Percentiles rank a stretch among this genome's conserved stretches.
phyloP scores from a whole-genome alignment of 2,797 vertebrate species.

The Hapalemur alaotrensis region DNA sequence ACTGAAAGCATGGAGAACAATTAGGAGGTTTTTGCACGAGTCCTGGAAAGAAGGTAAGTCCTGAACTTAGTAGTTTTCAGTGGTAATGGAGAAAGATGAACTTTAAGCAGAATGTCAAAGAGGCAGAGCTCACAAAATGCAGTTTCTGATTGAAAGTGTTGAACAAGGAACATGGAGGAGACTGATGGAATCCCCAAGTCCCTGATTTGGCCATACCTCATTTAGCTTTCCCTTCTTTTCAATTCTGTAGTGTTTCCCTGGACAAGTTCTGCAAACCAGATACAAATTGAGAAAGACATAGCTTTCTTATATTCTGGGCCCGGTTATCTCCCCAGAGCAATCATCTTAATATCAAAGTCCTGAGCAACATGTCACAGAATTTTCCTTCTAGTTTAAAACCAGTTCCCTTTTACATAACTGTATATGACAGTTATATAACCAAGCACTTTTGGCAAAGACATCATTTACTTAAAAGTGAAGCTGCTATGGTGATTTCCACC shows the following conservation, averaged over 20 bases:
- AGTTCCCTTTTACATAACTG: slow-evolving; percentile 9
- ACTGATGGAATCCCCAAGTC: not conserved
- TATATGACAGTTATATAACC: not conserved
- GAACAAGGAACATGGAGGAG: not conserved
- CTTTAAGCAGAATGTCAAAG: not conserved
- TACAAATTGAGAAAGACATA: slow-evolving; percentile 10
- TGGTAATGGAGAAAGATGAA: not conserved
- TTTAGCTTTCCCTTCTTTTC: slow-evolving; percentile 30
- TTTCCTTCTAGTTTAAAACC: slow-evolving; percentile 26
- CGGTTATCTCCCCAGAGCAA: not conserved
- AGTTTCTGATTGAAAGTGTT: not conserved
- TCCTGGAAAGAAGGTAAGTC: not conserved
- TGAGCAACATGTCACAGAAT: not conserved
- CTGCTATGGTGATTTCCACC: not conserved
- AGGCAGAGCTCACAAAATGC: not conserved
- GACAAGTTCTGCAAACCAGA: not conserved
- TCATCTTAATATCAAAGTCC: not conserved
- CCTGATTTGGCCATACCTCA: not conserved
- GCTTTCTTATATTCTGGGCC: not conserved
- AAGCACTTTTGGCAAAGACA: not conserved
- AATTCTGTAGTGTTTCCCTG: not conserved
- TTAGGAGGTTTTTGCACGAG: not conserved
- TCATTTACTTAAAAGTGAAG: not conserved
- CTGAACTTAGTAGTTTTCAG: not conserved
- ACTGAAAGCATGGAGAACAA: not conserved